phyloP scores from a whole-genome alignment of 2,113 vertebrate species.

The Malurus cyaneus region DNA sequence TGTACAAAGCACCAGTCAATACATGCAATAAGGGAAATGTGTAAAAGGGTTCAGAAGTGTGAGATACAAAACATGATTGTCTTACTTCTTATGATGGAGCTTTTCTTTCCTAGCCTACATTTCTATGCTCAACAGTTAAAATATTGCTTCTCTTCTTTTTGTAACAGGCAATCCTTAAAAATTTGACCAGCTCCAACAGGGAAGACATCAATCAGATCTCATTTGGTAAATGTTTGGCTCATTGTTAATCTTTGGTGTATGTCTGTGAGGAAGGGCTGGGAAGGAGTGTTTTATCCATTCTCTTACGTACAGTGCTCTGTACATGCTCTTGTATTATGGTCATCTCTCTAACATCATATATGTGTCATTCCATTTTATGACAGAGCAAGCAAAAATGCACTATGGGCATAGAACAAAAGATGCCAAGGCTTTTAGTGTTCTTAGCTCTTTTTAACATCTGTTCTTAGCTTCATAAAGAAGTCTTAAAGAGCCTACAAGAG shows the following conservation, averaged over 20 bases:
- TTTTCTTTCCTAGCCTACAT: neutral
- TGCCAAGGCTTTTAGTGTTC: neutral
- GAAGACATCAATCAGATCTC: neutral
- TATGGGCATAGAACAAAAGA: neutral
- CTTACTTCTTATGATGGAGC: neutral
- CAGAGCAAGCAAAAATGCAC: neutral
- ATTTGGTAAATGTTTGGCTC: neutral
- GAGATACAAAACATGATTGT: neutral
- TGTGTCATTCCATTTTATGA: neutral
- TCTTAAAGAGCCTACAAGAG: neutral
- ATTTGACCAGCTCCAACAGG: neutral
- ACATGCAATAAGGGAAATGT: neutral
- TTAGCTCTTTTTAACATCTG: neutral
- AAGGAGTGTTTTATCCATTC: neutral
- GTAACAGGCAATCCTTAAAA: neutral
- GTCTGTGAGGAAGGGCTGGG: neutral
- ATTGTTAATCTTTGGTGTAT: neutral
- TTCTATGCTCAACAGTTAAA: neutral
- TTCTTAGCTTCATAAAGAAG: neutral
- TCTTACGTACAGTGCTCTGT: neutral
- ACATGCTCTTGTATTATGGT: neutral
- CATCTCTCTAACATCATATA: neutral
- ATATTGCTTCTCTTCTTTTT: neutral
- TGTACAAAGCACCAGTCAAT: neutral
- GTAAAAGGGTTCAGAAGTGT: neutral